Conservation (phyloP, 1,140 invertebrate species). For the Drosophila jambulina region DNA sequence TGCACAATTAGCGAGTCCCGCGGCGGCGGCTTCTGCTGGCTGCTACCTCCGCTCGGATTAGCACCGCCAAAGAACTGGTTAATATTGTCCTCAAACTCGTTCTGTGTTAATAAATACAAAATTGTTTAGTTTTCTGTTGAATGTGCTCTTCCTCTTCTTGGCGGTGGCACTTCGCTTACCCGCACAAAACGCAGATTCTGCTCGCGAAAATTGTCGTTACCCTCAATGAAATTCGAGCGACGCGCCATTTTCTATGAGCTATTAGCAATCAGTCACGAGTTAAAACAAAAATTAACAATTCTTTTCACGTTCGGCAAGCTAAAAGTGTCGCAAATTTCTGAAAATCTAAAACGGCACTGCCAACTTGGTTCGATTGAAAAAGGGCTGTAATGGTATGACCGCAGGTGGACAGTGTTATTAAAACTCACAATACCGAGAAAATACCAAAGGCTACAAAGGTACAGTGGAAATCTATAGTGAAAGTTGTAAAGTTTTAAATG, state of each 20-base stretch:
- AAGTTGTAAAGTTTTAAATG: not conserved
- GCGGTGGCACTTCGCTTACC: conserved; percentile 65
- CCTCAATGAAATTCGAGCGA: conserved; percentile 72
- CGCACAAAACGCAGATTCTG: conserved; percentile 85
- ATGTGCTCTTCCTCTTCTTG: not conserved
- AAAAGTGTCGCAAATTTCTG: conserved; percentile 7
- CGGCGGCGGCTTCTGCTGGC: conserved; percentile 49
- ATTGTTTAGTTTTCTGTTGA: not conserved
- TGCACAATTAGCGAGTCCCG: conserved; percentile 75
- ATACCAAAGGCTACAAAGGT: conserved; percentile 3
- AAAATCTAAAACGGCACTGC: conserved; percentile 1
- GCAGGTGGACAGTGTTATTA: too few relatives aligned
- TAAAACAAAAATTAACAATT: conserved; percentile 1
- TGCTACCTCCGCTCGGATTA: not conserved
- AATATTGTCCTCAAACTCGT: conserved; percentile 83
- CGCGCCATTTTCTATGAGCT: conserved; percentile 48
- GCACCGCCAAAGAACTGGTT: conserved; percentile 72
- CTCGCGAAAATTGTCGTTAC: conserved; percentile 83
- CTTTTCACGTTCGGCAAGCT: not conserved
- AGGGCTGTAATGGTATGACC: conserved; percentile 17
- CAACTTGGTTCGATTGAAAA: conserved; percentile 8
- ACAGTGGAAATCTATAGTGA: not conserved
- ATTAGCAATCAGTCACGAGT: conserved; percentile 5
- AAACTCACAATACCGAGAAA: not conserved
- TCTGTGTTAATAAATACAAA: conserved; percentile 51